Conservation (phyloP, 2,113 vertebrate species). For the Cygnus buccinator region DNA sequence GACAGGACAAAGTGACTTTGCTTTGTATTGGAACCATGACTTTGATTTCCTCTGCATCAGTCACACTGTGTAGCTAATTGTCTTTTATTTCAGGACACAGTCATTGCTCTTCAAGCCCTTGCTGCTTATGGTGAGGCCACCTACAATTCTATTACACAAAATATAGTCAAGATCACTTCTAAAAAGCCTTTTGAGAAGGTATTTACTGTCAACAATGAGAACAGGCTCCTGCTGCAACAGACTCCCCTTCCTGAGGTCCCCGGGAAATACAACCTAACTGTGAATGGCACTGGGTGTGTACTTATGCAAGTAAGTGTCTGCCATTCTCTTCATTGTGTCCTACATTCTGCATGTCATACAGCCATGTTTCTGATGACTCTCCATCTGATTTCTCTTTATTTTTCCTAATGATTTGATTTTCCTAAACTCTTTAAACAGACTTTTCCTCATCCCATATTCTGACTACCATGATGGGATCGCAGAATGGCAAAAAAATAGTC, state of each 20-base stretch:
- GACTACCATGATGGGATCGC: neutral
- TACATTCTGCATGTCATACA: neutral
- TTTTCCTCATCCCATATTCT: neutral
- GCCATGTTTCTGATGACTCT: neutral
- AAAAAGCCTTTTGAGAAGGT: conserved; percentile 20
- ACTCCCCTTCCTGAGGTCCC: conserved; percentile 23
- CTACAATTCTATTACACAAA: conserved; percentile 40
- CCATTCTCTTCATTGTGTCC: neutral
- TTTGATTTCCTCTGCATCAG: neutral
- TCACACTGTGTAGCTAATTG: accelerated
- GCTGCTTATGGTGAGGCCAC: conserved; percentile 57
- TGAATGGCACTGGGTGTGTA: conserved; percentile 63
- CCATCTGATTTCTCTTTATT: neutral
- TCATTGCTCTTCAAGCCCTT: conserved; percentile 71
- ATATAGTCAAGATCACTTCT: conserved; percentile 32
- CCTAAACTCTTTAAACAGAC: neutral
- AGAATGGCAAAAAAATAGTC: neutral
- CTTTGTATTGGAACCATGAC: neutral
- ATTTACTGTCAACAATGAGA: conserved; percentile 53
- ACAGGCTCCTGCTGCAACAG: conserved; percentile 69
- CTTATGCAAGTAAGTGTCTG: conserved; percentile 62
- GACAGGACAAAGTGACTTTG: neutral
- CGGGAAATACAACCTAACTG: conserved; percentile 44
- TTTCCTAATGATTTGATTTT: neutral
- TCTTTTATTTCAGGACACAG: conserved; percentile 65